Base-by-base conservation (phyloP, 2,888 invertebrate genomes). In the Caenorhabditis sp. region DNA sequence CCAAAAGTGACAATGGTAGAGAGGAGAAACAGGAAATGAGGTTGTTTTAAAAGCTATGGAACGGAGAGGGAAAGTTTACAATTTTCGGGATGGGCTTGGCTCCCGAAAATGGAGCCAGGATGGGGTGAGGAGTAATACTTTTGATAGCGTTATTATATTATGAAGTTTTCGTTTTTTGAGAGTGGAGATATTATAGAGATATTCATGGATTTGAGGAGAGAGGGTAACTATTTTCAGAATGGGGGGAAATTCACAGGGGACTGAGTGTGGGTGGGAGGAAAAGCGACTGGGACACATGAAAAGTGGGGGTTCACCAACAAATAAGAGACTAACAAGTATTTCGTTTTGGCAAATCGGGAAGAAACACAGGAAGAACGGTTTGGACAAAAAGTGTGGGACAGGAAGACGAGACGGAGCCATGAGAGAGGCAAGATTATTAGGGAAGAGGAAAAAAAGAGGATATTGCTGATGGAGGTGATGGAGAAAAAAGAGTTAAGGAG, bases 201-300 rank as follows among this genome's bases (percentile, higher is more conserved):
- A 68, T 68, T 68, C 68, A 68, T 54, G 68, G 68, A 54, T 68
- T 35, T 14, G 26, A 24, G 41, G 61, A 63, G 44, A 14, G 44
- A 19, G 63, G 31, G 26, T 31, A 28, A 26, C 26, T 14, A 10
- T 54, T 26, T 54, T 26, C 24, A 41, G 38, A 41, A 38, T 47
- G 14, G 41, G 54, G 28, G 35, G 38, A 44, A 70, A 64, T 79
- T 79, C 79, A 79, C 79, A 79, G 79, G 79, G 79, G 76, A 35
- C 12, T 22, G 31, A 51, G 59, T 31, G 35, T 8, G 28, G 35
- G 54, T n/a, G 19, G 14, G 5, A 7, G 31, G 44, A 68, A 38
- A 68, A 49, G 66, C 68, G 61, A 69, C 75, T 58, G 76, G 68
- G 76, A 31, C 47, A 66, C n/a, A n/a, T n/a, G n/a, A 63, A 64